Base-by-base conservation (phyloP, 2,888 invertebrate species). In the Amiota mariae region DNA sequence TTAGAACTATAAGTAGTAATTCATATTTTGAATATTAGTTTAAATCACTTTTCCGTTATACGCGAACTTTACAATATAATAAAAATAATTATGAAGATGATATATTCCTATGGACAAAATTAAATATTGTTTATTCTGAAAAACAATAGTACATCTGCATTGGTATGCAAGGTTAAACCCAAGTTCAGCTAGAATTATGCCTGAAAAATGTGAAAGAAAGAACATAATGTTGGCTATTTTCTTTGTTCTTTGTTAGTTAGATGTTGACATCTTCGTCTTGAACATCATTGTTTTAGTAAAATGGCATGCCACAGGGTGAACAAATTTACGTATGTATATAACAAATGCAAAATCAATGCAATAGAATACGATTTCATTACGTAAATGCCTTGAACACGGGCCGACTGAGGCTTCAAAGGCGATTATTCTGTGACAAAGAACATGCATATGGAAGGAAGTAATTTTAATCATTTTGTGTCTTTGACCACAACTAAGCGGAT, bases 121-220 rank as follows among this genome's bases (percentile, higher is more conserved):
- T 36, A 36, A 36, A 36, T 36, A 36, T 36, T 36, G 74, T 74
- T 70, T 24, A 47, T 46, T 70, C 48, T 20, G 71, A n/a, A 54
- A 75, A 71, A 9, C 61, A 24, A n/a, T 59, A 13, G 61, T 12
- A 13, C 20, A 36, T 36, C 59, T 59, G 59, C 59, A 59, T 59
- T 59, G 59, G 18, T 15, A 59, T 67, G 76, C 76, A 49, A 73
- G 75, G 73, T 72, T 71, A 75, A 56, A 73, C 71, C 71, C 78
- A 78, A 12, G 71, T 70, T 73, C 72, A 74, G 73, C 71, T 77
- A 67, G 64, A 57, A 73, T 75, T 74, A 15, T 64, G 72, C 56
- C 80, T 75, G 56, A 8, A 68, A 51, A 47, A 68, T 68, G 48
- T 48, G 20, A 66, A 66, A 48, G 36, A 20, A 18, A 18, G 36